A percentile compares a stretch with the other conserved stretches of the same genome.
phyloP scores from a whole-genome alignment of 1,140 invertebrate genomes.

The Musca vetustissima region DNA sequence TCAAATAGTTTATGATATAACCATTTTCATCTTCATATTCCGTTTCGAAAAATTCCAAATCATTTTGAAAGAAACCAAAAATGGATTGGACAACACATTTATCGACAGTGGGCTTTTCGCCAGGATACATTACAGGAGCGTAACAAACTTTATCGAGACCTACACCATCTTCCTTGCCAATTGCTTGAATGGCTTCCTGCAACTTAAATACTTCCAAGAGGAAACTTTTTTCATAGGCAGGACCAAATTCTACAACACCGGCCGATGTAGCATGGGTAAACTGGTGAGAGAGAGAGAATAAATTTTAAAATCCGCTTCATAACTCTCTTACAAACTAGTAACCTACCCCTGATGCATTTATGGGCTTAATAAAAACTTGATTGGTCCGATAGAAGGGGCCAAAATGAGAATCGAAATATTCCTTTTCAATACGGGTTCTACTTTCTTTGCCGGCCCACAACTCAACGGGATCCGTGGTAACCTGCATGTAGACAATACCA shows the following conservation, averaged over 20 bases:
- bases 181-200: constrained; percentile 63
- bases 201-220: constrained; percentile 67
- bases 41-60: constrained; percentile 58
- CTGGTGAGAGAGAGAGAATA: constrained; percentile 28
- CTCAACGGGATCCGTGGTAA: constrained; percentile 85
- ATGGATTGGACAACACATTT: constrained; percentile 81
- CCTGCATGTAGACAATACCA: constrained; percentile 66
- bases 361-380: constrained; percentile 70
- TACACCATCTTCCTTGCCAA: constrained; percentile 55
- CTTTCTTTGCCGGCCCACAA: constrained; percentile 83
- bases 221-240: constrained; percentile 71
- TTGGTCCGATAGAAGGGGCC: constrained; percentile 90
- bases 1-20: constrained; percentile 56
- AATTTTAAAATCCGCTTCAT: not conserved
- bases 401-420: constrained; percentile 82
- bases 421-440: constrained; percentile 73
- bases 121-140: constrained; percentile 73
- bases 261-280: constrained; percentile 46
- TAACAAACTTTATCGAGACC: constrained; percentile 80
- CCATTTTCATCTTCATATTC: constrained; percentile 39
- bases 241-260: constrained; percentile 60
- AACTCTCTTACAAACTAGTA: too few species aligned
- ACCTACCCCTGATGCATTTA: constrained; percentile 43
- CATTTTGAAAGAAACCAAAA: constrained; percentile 78
- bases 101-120: constrained; percentile 59